Percentiles rank a stretch among this genome's conserved stretches.
These are phyloP conservation scores for Phyllotreta striolata DNA, from an alignment of 2,888 invertebrate genomes.

Conservation along the genomic window DNA sequence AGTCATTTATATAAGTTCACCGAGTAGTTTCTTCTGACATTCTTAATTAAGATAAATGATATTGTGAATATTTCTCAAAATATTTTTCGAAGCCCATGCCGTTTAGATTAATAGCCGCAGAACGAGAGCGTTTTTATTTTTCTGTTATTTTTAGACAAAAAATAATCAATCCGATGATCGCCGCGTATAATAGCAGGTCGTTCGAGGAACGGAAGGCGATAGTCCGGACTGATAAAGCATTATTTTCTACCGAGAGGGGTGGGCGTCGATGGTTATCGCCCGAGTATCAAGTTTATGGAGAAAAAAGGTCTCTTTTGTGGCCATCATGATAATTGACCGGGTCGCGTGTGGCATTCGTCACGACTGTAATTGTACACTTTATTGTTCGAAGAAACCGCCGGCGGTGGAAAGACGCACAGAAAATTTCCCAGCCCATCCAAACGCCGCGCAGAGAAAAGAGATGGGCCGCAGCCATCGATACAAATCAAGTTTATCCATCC, in stretches of 20 bases:
- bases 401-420: background rate
- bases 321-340: constrained; percentile 22
- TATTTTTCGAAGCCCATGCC: background rate
- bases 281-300: constrained; percentile 26
- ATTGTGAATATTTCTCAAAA: constrained; percentile 4
- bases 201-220: constrained; percentile 19
- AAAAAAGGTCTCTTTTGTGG: constrained; percentile 18
- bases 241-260: constrained; percentile 24
- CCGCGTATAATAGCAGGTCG: constrained; percentile 12
- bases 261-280: constrained; percentile 25
- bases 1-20: constrained; percentile 16
- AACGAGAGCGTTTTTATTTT: no score
- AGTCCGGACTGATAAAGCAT: constrained; percentile 29
- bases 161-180: background rate
- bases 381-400: constrained; percentile 12
- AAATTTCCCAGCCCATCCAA: constrained; percentile 1
- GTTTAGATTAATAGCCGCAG: no score
- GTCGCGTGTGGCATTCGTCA: constrained; percentile 25
- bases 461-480: constrained; percentile 16
- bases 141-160: no score
- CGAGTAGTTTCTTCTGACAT: constrained; percentile 7
- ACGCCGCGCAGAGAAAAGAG: background rate
- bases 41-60: constrained; percentile 22
- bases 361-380: constrained; percentile 26
- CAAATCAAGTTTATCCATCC: constrained; percentile 43